Evolutionary conservation across 2,888 invertebrate species (phyloP), one percentile per base, ranked within the genome.

Genomic region (Limnephilus lunatus): DNA sequence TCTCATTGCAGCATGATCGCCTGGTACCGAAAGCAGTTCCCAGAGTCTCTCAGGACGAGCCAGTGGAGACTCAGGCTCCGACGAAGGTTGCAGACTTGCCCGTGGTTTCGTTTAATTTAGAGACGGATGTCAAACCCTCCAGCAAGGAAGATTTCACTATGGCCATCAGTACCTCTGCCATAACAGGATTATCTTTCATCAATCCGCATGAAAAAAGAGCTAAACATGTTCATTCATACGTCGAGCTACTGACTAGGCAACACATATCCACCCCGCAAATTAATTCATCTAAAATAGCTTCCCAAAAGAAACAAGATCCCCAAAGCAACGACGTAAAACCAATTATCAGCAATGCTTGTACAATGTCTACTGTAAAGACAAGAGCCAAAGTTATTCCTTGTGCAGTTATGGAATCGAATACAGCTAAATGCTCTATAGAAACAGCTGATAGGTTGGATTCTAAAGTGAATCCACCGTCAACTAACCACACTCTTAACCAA

Each of bases 21-120:
- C 95, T 97, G 82, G 95, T 95, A 89, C 95, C 96, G 94, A 95
- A 95, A 94, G 97, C 97, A 83, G 94, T 97, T 89, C 97, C 97
- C 85, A 94, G 96, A 94, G 95, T 95, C 15, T 35, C 35, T 89
- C 30, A 19, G 25, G 35, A 32, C 32, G 30, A 19, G 30, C 15
- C 81, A 32, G 35, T 39, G 25, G n/a, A 68, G 35, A 32, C 35
- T 68, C n/a, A 68, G 30, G n/a, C 39, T 68, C 15, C 82, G 32
- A 35, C 14, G 12, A 39, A 80, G 88, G 19, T 9, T 14, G 88
- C 81, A 30, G 88, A 53, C 30, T 68, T 35, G 68, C 35, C 88
- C 39, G 25, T 39, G 39, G 39, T 39, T 39, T 35, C 39, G 31
- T n/a, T 82, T 32, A 1, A 19, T 44, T 30, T 39, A 87, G 48